Percentiles rank a stretch among this genome's conserved stretches.
These are phyloP conservation scores for Ancistrus triradiatus DNA, from an alignment of 2,113 vertebrate genomes.

Conservation along the genomic window DNA sequence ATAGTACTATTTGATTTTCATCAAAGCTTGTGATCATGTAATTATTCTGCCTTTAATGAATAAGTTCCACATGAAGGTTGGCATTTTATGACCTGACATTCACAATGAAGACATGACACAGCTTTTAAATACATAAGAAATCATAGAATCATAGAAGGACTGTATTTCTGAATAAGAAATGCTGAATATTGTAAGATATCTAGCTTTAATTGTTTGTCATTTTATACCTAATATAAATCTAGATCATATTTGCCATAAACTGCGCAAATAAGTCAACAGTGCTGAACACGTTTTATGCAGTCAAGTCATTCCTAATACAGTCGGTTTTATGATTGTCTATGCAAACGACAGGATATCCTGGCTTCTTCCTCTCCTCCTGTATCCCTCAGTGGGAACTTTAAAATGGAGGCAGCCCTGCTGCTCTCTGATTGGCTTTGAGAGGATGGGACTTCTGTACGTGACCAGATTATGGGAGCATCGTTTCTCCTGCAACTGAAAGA, in stretches of 20 bases:
- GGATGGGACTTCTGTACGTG: constrained; percentile 21
- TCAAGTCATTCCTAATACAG: too few relatives aligned
- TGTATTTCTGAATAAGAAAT: too few relatives aligned
- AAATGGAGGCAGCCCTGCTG: constrained; percentile 35
- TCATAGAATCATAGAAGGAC: too few relatives aligned
- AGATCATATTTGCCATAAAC: too few relatives aligned
- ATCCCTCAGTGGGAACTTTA: constrained; percentile 30
- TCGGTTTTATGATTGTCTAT: background rate
- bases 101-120: too few relatives aligned
- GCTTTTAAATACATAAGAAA: too few relatives aligned
- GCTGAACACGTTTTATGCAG: too few relatives aligned
- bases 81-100: constrained; percentile 27
- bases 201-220: too few relatives aligned
- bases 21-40: constrained; percentile 30
- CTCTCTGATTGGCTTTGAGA: constrained; percentile 19
- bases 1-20: constrained; percentile 42
- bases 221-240: too few relatives aligned
- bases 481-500: constrained; percentile 17
- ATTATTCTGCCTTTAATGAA: constrained; percentile 30
- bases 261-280: too few relatives aligned
- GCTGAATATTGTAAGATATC: too few relatives aligned
- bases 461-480: constrained; percentile 39
- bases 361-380: constrained; percentile 7
- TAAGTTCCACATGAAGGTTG: constrained; percentile 15
- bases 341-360: background rate